Conservation (phyloP, 2,888 invertebrate species). For the Sericinus montela region DNA sequence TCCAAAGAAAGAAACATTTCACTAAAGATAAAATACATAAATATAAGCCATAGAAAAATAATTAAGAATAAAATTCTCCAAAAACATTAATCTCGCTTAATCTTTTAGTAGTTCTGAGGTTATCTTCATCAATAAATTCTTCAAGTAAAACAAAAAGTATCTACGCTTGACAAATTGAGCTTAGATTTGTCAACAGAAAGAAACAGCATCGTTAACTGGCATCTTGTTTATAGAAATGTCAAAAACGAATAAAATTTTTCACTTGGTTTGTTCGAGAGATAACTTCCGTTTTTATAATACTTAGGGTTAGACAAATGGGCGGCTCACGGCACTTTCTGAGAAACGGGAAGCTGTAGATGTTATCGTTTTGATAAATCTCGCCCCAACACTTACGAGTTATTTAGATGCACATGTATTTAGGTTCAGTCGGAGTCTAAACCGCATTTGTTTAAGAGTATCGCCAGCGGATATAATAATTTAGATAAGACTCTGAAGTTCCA, state of each 20-base stretch:
- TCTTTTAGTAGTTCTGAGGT: not conserved
- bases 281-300: not conserved
- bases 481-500: not conserved
- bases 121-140: not conserved
- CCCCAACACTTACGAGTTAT: conserved; percentile 2
- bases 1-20: no score
- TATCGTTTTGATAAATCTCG: conserved; percentile 7
- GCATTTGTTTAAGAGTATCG: conserved; percentile 3
- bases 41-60: no score
- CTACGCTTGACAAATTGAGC: not conserved
- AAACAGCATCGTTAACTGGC: not conserved
- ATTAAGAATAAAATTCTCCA: no score
- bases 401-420: conserved; percentile 4
- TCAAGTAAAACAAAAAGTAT: not conserved
- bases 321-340: not conserved
- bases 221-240: conserved; percentile 2
- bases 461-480: not conserved
- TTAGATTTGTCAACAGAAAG: not conserved
- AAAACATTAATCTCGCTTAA: not conserved
- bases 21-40: no score
- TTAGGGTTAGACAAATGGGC: conserved; percentile 4
- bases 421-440: not conserved
- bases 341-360: conserved; percentile 3
- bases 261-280: not conserved
- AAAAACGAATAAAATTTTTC: not conserved